Evolutionary conservation across 2,888 invertebrate species (phyloP).

Genomic region (Platycheirus albimanus): DNA sequence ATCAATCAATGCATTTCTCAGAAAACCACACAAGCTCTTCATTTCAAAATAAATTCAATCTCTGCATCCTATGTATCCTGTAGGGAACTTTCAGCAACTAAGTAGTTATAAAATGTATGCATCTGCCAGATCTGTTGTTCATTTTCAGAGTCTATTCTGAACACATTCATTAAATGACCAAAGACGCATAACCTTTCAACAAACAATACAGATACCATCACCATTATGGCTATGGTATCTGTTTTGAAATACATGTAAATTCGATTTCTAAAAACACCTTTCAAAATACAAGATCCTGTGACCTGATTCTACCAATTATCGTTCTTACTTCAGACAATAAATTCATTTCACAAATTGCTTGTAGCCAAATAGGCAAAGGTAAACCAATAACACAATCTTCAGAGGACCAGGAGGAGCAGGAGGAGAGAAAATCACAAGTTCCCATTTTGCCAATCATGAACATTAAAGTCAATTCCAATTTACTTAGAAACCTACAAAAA

Average conservation of each 20-base stretch:
- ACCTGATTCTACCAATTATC: slow-evolving; percentile 41
- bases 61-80: too few species aligned
- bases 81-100: neutral
- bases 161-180: neutral
- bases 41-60: neutral
- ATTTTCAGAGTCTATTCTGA: neutral
- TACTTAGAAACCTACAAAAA: neutral
- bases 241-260: too few species aligned
- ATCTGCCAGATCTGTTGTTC: neutral
- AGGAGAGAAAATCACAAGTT: slow-evolving; percentile 57
- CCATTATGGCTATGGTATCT: too few species aligned
- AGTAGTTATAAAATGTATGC: neutral
- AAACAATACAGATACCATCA: neutral
- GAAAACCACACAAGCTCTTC: neutral
- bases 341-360: slow-evolving; percentile 22
- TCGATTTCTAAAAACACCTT: neutral
- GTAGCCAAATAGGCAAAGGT: slow-evolving; percentile 34
- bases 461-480: slow-evolving; percentile 67
- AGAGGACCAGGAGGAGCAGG: slow-evolving; percentile 21
- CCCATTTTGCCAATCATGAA: too few species aligned
- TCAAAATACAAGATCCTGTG: neutral
- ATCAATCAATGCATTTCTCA: slow-evolving; percentile 5
- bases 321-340: slow-evolving; percentile 19
- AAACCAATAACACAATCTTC: slow-evolving; percentile 46
- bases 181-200: neutral